Base-by-base conservation (phyloP, 1,140 invertebrate species). In the Lepidurus apus region DNA sequence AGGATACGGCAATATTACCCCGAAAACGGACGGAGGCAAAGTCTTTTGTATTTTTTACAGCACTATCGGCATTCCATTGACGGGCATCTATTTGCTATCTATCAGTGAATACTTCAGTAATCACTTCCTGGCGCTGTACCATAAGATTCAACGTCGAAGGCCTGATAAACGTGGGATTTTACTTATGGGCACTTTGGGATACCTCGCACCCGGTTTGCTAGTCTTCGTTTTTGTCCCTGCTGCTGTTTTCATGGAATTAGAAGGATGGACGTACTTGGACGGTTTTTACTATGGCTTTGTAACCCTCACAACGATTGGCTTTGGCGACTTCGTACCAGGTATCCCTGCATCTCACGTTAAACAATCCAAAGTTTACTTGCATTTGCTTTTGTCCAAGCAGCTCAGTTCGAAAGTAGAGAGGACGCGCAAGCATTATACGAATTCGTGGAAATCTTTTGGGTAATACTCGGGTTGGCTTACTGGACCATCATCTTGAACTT, bases 1-100 rank as follows among this genome's bases (percentile, higher is more conserved):
- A 85, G 84, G 84, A 73, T 84, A 84, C 80, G 84, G 83, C 17
- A 84, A 85, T 79, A 83, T 82, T 24, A 81, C 87, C 8, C 83
- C 89, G 45, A 88, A 87, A 79, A 89, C 88, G 11, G 80, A 81
- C 43, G 80, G 82, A 8, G 89, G 89, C 21, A 85, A 86, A 43
- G 83, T 87, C 13, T 83, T 88, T 65, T 89, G 87, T 65, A 89
- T 89, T 79, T 81, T 88, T 44, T 89, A 90, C 82, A 87, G 88
- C 4, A 82, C 88, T 21, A 84, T 88, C 42, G 89, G 88, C 34
- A 87, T 88, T 75, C 88, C 89, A 21, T 81, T 88, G 77, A 84
- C 84, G 34, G 85, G 84, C 76, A 82, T 86, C 1, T 83, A 80
- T 11, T 26, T 81, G 24, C 73, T 80, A 13, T 65, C 73, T 53